phyloP scores from a whole-genome alignment of 2,113 vertebrate genomes.

The Electrona antarctica region DNA sequence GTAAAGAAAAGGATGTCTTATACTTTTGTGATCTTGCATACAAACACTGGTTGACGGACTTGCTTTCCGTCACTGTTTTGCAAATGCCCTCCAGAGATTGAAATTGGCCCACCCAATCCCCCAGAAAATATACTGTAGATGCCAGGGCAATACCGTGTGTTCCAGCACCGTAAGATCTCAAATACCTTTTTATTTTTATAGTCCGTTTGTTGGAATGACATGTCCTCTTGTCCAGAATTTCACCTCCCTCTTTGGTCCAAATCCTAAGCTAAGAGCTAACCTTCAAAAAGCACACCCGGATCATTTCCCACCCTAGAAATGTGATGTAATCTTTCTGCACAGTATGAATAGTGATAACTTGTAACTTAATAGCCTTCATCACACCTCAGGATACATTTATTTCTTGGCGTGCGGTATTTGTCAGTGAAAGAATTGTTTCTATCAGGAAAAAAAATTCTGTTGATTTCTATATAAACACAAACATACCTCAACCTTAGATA shows the following conservation, averaged over 20 bases:
- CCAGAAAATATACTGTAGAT: conserved; percentile 9
- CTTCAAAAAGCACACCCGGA: neutral
- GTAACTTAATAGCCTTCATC: conserved; percentile 49
- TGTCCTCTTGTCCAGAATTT: conserved; percentile 14
- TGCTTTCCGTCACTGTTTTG: conserved; percentile 43
- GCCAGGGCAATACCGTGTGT: neutral
- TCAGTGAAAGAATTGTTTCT: conserved; percentile 29
- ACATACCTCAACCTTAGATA: conserved; percentile 59
- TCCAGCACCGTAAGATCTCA: conserved; percentile 17
- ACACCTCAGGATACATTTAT: conserved; percentile 53
- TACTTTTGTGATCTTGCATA: neutral
- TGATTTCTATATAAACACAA: conserved; percentile 9
- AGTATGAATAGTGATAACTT: neutral
- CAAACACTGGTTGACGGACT: neutral
- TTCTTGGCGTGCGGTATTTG: conserved; percentile 32
- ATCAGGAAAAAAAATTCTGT: conserved; percentile 5
- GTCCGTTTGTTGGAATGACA: neutral
- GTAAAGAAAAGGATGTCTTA: no score
- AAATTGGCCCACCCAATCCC: conserved; percentile 10
- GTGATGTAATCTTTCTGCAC: neutral
- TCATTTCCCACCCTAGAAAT: conserved; percentile 6
- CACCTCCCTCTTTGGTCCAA: conserved; percentile 8
- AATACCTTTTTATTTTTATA: conserved; percentile 12
- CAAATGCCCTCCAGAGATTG: conserved; percentile 40
- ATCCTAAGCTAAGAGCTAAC: conserved; percentile 8